Percentiles rank a stretch among this genome's conserved stretches.
Evolutionary conservation across 1,140 invertebrate species (phyloP).

Genomic region (Globodera rostochiensis): DNA sequence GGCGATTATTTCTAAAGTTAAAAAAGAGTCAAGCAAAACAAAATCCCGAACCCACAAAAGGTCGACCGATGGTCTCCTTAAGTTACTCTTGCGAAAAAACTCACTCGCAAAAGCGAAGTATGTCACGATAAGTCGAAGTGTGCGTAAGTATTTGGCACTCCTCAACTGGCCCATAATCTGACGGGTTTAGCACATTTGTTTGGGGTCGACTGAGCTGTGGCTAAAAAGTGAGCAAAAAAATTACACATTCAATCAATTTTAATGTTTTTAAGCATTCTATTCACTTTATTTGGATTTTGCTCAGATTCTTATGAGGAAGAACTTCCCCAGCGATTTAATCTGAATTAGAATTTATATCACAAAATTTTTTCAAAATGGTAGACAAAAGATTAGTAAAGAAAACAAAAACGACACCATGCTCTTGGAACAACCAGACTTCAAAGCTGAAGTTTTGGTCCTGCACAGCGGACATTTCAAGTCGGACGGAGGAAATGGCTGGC

Average conservation of each 20-base stretch:
- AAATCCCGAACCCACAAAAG: neutral
- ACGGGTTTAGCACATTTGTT: slow-evolving; percentile 20
- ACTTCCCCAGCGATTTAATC: too few species aligned
- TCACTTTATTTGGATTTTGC: too few species aligned
- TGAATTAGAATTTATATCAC: too few species aligned
- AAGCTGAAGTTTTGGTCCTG: slow-evolving; percentile 26
- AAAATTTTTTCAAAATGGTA: slow-evolving; percentile 13
- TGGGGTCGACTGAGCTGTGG: neutral
- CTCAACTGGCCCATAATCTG: neutral
- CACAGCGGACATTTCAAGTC: slow-evolving; percentile 44
- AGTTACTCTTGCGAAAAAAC: neutral
- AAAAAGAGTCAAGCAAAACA: slow-evolving; percentile 14
- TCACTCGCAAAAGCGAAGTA: slow-evolving; percentile 34
- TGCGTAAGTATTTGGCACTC: slow-evolving; percentile 1
- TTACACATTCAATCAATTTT: too few species aligned
- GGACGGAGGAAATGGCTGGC: slow-evolving; percentile 37
- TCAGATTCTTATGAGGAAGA: too few species aligned
- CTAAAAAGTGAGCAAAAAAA: neutral
- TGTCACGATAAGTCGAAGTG: slow-evolving; percentile 12
- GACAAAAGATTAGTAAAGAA: slow-evolving; percentile 12
- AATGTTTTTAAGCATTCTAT: too few species aligned
- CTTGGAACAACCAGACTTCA: slow-evolving; percentile 7
- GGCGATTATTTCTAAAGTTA: slow-evolving; percentile 33
- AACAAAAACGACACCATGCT: slow-evolving; percentile 34
- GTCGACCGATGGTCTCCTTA: too few species aligned